phyloP scores from a whole-genome alignment of 2,797 vertebrate genomes.

The Dromococcyx pavoninus region DNA sequence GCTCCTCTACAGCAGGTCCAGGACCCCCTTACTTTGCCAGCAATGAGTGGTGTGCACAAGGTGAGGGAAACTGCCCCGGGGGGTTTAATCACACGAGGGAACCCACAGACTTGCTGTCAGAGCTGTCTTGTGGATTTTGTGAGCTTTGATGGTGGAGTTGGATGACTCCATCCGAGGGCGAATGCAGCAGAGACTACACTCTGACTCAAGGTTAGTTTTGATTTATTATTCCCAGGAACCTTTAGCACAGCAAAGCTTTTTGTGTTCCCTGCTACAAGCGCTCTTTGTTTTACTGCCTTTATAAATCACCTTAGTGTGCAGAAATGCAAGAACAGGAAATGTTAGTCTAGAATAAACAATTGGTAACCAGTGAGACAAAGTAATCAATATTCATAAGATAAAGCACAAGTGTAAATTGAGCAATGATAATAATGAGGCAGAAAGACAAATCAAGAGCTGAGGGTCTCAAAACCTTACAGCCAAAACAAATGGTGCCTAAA shows the following conservation, averaged over 20 bases:
- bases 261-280: neutral
- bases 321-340: constrained; percentile 26
- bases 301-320: constrained; percentile 52
- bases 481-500: neutral
- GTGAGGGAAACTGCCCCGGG: neutral
- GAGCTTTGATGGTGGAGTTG: neutral
- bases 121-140: neutral
- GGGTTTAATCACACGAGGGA: neutral
- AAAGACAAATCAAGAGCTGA: constrained; percentile 32
- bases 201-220: constrained; percentile 19
- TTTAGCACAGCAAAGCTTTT: constrained; percentile 38
- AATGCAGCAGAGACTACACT: neutral
- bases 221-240: constrained; percentile 52
- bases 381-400: constrained; percentile 63
- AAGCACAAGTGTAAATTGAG: neutral
- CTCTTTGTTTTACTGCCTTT: constrained; percentile 49
- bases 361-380: constrained; percentile 34
- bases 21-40: neutral
- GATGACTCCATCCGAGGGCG: neutral
- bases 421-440: constrained; percentile 7
- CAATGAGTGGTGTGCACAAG: accelerated
- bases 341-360: constrained; percentile 53
- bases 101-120: neutral
- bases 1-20: neutral
- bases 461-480: neutral